These are phyloP conservation scores for Hippocampus zosterae DNA, from an alignment of 2,113 vertebrate species.

Conservation along the genomic window DNA sequence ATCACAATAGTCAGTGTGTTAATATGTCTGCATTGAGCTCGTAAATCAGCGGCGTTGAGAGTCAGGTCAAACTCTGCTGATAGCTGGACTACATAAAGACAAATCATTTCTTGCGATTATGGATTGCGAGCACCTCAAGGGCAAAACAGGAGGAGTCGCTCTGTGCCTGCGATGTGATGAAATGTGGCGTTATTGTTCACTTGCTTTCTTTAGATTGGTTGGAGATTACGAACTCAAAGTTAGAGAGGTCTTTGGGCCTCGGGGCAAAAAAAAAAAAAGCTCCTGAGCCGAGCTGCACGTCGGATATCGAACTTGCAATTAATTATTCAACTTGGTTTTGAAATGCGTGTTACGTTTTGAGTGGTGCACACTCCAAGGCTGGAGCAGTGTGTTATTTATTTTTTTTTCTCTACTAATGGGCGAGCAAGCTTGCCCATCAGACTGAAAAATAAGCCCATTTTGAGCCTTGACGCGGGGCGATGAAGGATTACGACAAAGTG, in stretches of 20 bases:
- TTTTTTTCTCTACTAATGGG: slow-evolving; percentile 54
- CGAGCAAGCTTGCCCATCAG: slow-evolving; percentile 70
- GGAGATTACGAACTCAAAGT: slow-evolving; percentile 71
- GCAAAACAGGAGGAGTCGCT: slow-evolving; percentile 59
- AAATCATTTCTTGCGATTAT: slow-evolving; percentile 67
- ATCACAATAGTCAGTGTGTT: slow-evolving; percentile 12
- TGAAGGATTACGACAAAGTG: slow-evolving; percentile 91
- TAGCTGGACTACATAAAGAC: slow-evolving; percentile 64
- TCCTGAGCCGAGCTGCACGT: slow-evolving; percentile 26
- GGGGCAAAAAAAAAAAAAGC: slow-evolving; percentile 53
- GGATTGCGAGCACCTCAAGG: slow-evolving; percentile 70
- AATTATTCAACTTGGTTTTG: slow-evolving; percentile 76
- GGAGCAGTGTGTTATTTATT: slow-evolving; percentile 42
- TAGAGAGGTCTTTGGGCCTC: slow-evolving; percentile 67
- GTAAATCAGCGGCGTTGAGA: slow-evolving; percentile 60
- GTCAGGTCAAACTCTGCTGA: slow-evolving; percentile 58
- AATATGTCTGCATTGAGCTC: slow-evolving; percentile 32
- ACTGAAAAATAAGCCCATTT: slow-evolving; percentile 77
- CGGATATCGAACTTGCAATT: slow-evolving; percentile 64
- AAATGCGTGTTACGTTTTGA: slow-evolving; percentile 70
- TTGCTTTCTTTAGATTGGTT: slow-evolving; percentile 74
- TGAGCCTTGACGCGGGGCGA: slow-evolving; percentile 74
- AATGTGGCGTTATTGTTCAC: slow-evolving; percentile 75
- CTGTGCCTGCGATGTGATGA: slow-evolving; percentile 60
- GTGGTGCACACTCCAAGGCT: slow-evolving; percentile 66